Base-by-base conservation (phyloP, 2,888 invertebrate species). In the Orchestes rusci region DNA sequence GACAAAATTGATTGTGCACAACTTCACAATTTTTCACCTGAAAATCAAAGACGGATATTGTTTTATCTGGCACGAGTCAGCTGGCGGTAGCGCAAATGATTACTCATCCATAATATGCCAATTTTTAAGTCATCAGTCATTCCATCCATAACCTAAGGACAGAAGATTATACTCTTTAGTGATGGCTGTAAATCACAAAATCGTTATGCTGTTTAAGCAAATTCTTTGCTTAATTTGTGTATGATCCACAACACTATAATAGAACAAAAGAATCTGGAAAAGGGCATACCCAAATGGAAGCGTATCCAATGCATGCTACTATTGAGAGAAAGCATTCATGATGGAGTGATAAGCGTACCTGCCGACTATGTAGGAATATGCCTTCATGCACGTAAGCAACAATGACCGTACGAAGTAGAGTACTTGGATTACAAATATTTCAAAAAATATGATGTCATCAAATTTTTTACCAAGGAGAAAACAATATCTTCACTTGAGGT, bases 21-120 rank as follows among this genome's bases (percentile, higher is more conserved):
- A 60, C 39, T 59, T 53, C 42, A 59, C 54, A 1, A 23, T 59
- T 35, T 59, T 48, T 42, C 37, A 60, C 42, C 17, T 60, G 10
- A 45, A 37, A 18, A 51, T 48, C 10, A 32, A 56, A 4, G 44
- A 54, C 19, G 53, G 35, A n/a, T 39, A 23, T 23, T 59, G 58
- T 33, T 60, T 52, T 42, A 30, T 54, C 17, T 59, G 56, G 57
- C 40, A 52, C 38, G 59, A 60, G 34, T 33, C 42, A 16, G 51
- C 55, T 34, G 55, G 53, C 3, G 19, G 5, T 12, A 29, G 8
- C 46, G 48, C 23, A 5, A 43, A 39, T 27, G 39, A 39, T 16
- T 33, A 15, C 17, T 4, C 13, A 4, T 33, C 33, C 5, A 33
- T 33, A 16, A 10, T 31, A 31, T 5, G 5, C 5, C 12, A 23